phyloP scores from a whole-genome alignment of 2,113 vertebrate species.

The Dromiciops gliroides region DNA sequence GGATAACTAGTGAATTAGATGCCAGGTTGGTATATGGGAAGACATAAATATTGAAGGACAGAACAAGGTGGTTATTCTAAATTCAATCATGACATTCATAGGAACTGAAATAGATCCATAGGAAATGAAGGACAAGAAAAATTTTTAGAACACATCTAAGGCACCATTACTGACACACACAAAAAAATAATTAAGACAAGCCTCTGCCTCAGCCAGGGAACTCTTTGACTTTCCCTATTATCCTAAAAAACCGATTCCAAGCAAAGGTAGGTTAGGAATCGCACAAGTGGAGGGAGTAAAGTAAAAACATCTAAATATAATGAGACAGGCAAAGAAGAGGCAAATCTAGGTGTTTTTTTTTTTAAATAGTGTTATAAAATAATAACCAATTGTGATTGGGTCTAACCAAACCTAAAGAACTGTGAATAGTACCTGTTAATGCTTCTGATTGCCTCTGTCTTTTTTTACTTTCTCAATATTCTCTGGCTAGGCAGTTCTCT shows the following conservation, averaged over 20 bases:
- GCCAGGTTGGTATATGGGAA: not conserved
- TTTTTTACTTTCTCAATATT: not conserved
- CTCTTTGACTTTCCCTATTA: not conserved
- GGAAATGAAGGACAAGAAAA: not conserved
- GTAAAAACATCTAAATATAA: not conserved
- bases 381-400: conserved; percentile 28
- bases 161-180: not conserved
- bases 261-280: not conserved
- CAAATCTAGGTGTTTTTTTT: conserved; percentile 28
- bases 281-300: not conserved
- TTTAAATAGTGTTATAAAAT: conserved; percentile 57
- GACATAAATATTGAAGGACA: not conserved
- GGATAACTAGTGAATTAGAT: not conserved
- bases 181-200: not conserved
- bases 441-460: not conserved
- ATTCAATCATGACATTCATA: not conserved
- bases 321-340: conserved; percentile 23
- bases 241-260: not conserved
- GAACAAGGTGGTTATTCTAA: not conserved
- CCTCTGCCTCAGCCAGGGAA: not conserved
- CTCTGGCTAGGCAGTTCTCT: not conserved
- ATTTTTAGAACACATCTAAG: not conserved
- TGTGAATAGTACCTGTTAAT: conserved; percentile 13
- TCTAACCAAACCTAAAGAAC: conserved; percentile 23
- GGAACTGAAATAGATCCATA: not conserved